Percentiles rank a stretch among this genome's conserved stretches.
Conservation (phyloP, 2,797 vertebrate species). For the Melanotaenia maccullochi region DNA sequence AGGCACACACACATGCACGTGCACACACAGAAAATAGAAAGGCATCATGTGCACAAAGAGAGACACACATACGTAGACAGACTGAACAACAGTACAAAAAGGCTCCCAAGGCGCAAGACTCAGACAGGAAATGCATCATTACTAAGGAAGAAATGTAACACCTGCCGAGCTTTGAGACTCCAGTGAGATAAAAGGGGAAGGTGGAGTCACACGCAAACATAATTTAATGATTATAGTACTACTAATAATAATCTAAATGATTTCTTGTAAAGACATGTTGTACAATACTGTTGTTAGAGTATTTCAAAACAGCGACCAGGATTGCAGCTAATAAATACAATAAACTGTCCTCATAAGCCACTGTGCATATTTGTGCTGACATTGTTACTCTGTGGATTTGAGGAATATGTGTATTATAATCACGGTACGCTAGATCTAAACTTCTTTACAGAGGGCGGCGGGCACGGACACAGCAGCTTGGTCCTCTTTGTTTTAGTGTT, state of each 20-base stretch:
- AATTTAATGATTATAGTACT: conserved; percentile 2
- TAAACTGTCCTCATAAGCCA: conserved; percentile 6
- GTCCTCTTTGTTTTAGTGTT: too few species aligned
- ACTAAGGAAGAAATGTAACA: conserved; percentile 56
- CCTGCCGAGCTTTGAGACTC: conserved; percentile 46
- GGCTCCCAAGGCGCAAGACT: conserved; percentile 57
- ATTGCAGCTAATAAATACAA: conserved; percentile 25
- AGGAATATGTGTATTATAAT: conserved; percentile 60
- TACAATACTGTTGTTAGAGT: conserved; percentile 13
- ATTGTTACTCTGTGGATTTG: conserved; percentile 48
- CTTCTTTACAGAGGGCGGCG: too few species aligned
- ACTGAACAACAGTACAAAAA: conserved; percentile 63
- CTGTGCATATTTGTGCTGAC: conserved; percentile 36
- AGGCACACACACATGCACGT: conserved; percentile 27
- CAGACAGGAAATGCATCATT: conserved; percentile 69
- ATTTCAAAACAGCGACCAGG: background rate
- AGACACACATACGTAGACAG: conserved; percentile 42
- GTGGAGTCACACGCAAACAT: conserved; percentile 5
- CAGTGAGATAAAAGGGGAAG: conserved; percentile 22
- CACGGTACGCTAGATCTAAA: conserved; percentile 48
- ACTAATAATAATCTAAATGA: conserved; percentile 8
- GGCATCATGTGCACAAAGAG: conserved; percentile 24
- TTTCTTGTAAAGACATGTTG: background rate
- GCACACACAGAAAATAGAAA: conserved; percentile 9
- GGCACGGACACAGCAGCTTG: too few species aligned